phyloP scores from a whole-genome alignment of 2,888 invertebrate genomes.

The Aleiodes testaceus region DNA sequence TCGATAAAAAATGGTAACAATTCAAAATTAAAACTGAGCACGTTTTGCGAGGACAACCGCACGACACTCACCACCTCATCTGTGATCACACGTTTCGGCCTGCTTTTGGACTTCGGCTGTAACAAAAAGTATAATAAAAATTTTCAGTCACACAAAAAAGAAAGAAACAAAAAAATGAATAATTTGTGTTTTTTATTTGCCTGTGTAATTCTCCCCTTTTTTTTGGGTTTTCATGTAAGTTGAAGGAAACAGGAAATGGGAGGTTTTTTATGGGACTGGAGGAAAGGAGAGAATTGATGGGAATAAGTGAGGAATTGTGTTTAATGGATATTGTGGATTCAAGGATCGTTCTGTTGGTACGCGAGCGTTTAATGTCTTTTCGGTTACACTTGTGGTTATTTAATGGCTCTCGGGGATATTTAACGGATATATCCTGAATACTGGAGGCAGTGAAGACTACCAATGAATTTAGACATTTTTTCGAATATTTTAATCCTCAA shows the following conservation, averaged over 20 bases:
- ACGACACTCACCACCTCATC: slow-evolving; percentile 70
- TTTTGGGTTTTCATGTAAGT: not conserved
- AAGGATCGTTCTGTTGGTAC: slow-evolving; percentile 55
- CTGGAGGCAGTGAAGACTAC: slow-evolving; percentile 43
- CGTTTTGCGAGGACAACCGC: slow-evolving; percentile 69
- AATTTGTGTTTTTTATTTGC: slow-evolving; percentile 2
- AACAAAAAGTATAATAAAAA: slow-evolving; percentile 70
- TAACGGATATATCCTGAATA: slow-evolving; percentile 11
- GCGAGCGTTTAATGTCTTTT: slow-evolving; percentile 60
- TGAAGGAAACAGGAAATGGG: too few species aligned
- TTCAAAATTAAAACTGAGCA: slow-evolving; percentile 42
- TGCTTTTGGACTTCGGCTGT: slow-evolving; percentile 69
- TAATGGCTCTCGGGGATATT: slow-evolving; percentile 59
- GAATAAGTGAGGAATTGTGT: not conserved
- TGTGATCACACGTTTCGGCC: slow-evolving; percentile 72
- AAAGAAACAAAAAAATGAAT: slow-evolving; percentile 25
- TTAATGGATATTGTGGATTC: slow-evolving; percentile 57
- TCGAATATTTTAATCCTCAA: not conserved
- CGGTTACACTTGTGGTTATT: slow-evolving; percentile 61
- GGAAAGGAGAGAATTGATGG: slow-evolving; percentile 27
- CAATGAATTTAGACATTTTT: slow-evolving; percentile 44
- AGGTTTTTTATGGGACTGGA: too few species aligned
- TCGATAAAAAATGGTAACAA: slow-evolving; percentile 32
- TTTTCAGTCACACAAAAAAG: slow-evolving; percentile 70
- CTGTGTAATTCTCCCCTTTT: slow-evolving; percentile 1